Percentiles rank a stretch among this genome's conserved stretches.
Evolutionary conservation across 2,888 invertebrate species (phyloP).

Genomic region (Caenorhabditis wallacei): DNA sequence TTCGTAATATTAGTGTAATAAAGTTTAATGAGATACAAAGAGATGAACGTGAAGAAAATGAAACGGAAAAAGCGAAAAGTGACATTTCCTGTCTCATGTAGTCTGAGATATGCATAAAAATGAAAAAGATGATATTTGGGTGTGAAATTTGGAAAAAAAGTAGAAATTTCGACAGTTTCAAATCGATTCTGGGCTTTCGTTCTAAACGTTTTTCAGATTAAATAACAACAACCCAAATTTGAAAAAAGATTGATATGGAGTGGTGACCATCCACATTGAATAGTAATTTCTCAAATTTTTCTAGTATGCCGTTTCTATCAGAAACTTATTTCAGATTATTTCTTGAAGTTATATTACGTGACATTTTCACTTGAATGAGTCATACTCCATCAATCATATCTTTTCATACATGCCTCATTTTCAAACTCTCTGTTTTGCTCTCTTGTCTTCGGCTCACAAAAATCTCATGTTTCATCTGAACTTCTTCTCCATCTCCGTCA

Average conservation of each 20-base stretch:
- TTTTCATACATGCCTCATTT: conserved; percentile 48
- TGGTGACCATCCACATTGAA: no score
- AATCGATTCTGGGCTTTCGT: no score
- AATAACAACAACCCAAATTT: no score
- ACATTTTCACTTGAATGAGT: conserved; percentile 24
- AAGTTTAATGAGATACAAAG: conserved; percentile 26
- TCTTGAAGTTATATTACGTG: neutral
- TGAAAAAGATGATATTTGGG: neutral
- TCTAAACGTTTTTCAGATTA: no score
- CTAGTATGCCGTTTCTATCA: no score
- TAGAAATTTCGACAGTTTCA: no score
- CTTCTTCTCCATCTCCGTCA: conserved; percentile 23
- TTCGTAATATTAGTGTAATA: conserved; percentile 48
- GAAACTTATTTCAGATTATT: neutral
- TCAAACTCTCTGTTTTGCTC: conserved; percentile 62
- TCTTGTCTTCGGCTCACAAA: conserved; percentile 26
- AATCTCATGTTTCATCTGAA: conserved; percentile 61
- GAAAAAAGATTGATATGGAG: no score
- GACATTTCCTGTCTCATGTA: conserved; percentile 30
- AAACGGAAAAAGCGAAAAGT: conserved; percentile 12
- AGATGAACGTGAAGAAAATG: conserved; percentile 15
- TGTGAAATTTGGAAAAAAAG: neutral
- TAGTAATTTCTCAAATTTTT: no score
- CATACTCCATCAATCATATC: conserved; percentile 48
- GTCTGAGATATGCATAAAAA: neutral